Evolutionary conservation across 2,888 invertebrate species (phyloP), one percentile per base, ranked within the genome.

Genomic region (Euplexia lucipara): DNA sequence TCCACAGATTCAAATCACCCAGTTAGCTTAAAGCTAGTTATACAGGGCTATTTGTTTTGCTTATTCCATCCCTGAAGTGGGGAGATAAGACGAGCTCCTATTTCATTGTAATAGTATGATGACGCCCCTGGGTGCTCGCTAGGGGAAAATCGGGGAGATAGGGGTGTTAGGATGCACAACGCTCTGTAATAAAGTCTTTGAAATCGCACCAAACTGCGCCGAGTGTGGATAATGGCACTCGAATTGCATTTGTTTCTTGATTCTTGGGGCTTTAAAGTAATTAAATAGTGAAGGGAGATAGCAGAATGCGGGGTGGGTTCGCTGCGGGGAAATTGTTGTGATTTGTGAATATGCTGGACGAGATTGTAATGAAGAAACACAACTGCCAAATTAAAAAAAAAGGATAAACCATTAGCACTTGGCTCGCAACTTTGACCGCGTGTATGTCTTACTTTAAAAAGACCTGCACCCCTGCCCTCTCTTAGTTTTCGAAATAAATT

Each of bases 21-120:
- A 20, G 56, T 44, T 35, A 22, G 37, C 45, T 59, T 18, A 41
- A 69, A 69, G 45, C 56, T 64, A 52, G 83, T 78, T 80, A 82
- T 69, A 78, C 60, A 77, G 69, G 78, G 81, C 86, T 87, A 91
- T 92, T 91, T 91, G 88, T 91, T 90, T 89, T 86, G 88, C 89
- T 91, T 88, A 90, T 89, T 86, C 83, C 83, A 68, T 79, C 86
- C 82, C 88, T 86, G 88, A 84, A 79, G 79, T 73, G 70, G 64
- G 56, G 77, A 88, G 92, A 92, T 91, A 92, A 90, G 87, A 81
- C 68, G 72, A 68, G 71, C 83, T 85, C 84, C 90, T 90, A 91
- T 92, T 92, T 91, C 91, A 91, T 90, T 87, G 86, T 92, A 92
- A 93, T 91, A 87, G 90, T 86, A 85, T 88, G 90, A 93, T 91